Evolutionary conservation across 2,797 vertebrate species (phyloP).

Genomic region (Pseudochromis fuscus): DNA sequence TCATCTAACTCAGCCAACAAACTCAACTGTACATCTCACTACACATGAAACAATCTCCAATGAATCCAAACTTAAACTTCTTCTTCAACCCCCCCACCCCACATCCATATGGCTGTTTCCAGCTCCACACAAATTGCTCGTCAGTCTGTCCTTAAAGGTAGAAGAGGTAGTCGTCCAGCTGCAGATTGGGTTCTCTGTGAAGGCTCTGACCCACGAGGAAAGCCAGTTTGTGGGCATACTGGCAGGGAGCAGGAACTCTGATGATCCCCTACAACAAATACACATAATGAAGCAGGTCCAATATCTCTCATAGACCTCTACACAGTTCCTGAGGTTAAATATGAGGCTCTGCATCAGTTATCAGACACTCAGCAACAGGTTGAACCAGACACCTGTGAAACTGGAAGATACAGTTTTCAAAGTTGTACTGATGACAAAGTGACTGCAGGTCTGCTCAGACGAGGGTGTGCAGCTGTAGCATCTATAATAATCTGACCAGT

Average conservation of each 20-base stretch:
- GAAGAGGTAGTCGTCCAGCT: slow-evolving; percentile 89
- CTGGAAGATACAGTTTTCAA: neutral
- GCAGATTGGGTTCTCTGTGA: slow-evolving; percentile 88
- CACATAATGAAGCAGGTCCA: neutral
- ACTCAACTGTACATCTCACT: no score
- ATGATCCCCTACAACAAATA: slow-evolving; percentile 88
- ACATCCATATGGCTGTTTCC: no score
- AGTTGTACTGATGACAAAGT: no score
- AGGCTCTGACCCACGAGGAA: slow-evolving; percentile 96
- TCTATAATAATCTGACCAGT: no score
- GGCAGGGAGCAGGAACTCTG: slow-evolving; percentile 95
- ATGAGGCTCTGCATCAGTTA: neutral
- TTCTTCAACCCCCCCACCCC: no score
- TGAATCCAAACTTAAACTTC: neutral
- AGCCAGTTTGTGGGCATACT: slow-evolving; percentile 96
- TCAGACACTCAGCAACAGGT: neutral
- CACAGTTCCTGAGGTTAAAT: neutral
- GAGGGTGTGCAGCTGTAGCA: no score
- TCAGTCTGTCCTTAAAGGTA: slow-evolving; percentile 83
- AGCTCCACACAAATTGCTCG: neutral
- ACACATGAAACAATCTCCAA: neutral
- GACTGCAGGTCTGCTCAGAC: no score
- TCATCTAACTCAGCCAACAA: no score
- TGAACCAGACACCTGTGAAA: neutral
- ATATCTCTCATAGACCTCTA: neutral